Evolutionary conservation across 2,888 invertebrate species (phyloP).

Genomic region (Sipha maydis): DNA sequence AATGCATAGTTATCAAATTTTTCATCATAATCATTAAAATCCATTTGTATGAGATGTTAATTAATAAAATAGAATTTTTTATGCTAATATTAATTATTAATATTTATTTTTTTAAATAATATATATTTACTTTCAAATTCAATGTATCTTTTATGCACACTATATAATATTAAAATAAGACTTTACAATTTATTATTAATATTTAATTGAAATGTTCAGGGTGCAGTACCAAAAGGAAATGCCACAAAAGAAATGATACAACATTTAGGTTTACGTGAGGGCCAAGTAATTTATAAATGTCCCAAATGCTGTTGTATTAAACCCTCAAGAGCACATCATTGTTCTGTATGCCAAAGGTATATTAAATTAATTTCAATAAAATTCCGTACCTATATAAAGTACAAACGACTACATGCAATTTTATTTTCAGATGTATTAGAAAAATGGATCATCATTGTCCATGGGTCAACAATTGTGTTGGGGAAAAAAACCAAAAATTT

Average conservation of each 20-base stretch:
- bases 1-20: not conserved
- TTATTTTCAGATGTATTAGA: conserved; percentile 75
- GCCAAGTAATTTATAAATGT: conserved; percentile 94
- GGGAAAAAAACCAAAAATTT: conserved; percentile 99
- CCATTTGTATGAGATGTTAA: not conserved
- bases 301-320: conserved; percentile 96
- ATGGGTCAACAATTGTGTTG: conserved; percentile 99
- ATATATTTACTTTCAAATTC: not conserved
- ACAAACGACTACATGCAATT: not conserved
- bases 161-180: not conserved
- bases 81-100: too few relatives aligned
- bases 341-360: conserved; percentile 90
- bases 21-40: not conserved
- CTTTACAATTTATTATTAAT: not conserved
- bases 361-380: not conserved
- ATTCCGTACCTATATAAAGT: not conserved
- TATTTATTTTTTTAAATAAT: too few relatives aligned
- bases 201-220: conserved; percentile 71
- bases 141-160: not conserved
- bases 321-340: conserved; percentile 95
- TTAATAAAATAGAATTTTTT: too few relatives aligned
- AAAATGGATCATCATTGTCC: conserved; percentile 93
- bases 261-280: conserved; percentile 90
- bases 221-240: conserved; percentile 94
- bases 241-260: conserved; percentile 95